These are phyloP conservation scores for Rhombomys opimus DNA, from an alignment of 2,113 vertebrate species.

Conservation along the genomic window DNA sequence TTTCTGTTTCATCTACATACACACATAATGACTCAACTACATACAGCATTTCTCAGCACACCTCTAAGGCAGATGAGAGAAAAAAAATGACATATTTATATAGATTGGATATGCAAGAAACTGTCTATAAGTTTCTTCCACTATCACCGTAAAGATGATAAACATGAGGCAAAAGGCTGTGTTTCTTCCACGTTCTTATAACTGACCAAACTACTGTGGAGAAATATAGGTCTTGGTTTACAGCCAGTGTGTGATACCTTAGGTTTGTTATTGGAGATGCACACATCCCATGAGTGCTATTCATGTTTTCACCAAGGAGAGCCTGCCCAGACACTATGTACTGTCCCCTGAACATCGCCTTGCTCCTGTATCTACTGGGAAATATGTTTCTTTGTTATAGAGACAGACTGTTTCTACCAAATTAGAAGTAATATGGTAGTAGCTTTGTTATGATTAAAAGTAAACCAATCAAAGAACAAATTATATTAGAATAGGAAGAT, in stretches of 20 bases:
- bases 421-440: not conserved
- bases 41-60: not conserved
- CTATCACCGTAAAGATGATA: not conserved
- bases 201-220: not conserved
- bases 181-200: not conserved
- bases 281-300: not conserved
- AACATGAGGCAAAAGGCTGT: not conserved
- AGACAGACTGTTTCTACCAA: not conserved
- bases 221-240: not conserved
- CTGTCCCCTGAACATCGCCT: not conserved
- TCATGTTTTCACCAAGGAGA: not conserved
- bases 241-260: not conserved
- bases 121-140: not conserved
- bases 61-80: not conserved
- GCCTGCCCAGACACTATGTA: too few species aligned
- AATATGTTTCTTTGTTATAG: not conserved
- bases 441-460: slow-evolving; percentile 3
- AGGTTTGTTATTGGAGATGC: not conserved
- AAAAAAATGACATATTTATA: not conserved
- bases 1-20: not conserved
- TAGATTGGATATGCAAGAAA: not conserved
- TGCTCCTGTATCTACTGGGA: not conserved
- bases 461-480: not conserved
- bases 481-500: not conserved
- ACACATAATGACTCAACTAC: not conserved